These are phyloP conservation scores for Zele albiditarsus DNA, from an alignment of 2,888 invertebrate species.

Conservation along the genomic window DNA sequence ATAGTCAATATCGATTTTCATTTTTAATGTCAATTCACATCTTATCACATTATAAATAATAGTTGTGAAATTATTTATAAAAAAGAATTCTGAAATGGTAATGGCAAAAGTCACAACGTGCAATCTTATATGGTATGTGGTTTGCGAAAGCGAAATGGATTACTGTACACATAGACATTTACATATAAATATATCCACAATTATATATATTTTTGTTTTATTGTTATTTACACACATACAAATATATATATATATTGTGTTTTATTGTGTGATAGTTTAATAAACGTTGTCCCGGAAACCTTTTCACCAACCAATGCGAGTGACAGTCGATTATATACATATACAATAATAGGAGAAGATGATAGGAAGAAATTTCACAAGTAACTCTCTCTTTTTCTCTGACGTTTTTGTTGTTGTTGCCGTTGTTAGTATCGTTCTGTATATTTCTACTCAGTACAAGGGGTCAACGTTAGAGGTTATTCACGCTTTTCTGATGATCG, in stretches of 20 bases:
- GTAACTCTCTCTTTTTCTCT: conserved; percentile 30
- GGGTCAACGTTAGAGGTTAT: not conserved
- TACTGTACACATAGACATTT: not conserved
- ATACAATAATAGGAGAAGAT: conserved; percentile 39
- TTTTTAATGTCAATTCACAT: no score
- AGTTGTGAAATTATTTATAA: not conserved
- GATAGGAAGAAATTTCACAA: conserved; percentile 49
- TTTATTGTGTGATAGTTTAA: conserved; percentile 8
- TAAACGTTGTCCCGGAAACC: conserved; percentile 25
- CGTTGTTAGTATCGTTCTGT: not conserved
- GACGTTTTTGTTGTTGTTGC: not conserved
- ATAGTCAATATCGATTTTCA: conserved; percentile 16
- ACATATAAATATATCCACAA: not conserved
- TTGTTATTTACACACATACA: not conserved
- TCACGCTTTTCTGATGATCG: no score
- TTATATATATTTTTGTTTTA: not conserved
- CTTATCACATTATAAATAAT: not conserved
- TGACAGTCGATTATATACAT: conserved; percentile 21
- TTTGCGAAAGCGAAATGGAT: not conserved
- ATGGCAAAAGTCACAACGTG: no score
- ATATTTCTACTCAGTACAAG: conserved; percentile 26
- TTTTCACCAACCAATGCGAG: conserved; percentile 27
- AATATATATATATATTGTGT: not conserved
- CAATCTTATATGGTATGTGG: no score
- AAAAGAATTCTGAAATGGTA: not conserved